Evolutionary conservation across 2,888 invertebrate genomes (phyloP).

Genomic region (Cantharis flavilabris): DNA sequence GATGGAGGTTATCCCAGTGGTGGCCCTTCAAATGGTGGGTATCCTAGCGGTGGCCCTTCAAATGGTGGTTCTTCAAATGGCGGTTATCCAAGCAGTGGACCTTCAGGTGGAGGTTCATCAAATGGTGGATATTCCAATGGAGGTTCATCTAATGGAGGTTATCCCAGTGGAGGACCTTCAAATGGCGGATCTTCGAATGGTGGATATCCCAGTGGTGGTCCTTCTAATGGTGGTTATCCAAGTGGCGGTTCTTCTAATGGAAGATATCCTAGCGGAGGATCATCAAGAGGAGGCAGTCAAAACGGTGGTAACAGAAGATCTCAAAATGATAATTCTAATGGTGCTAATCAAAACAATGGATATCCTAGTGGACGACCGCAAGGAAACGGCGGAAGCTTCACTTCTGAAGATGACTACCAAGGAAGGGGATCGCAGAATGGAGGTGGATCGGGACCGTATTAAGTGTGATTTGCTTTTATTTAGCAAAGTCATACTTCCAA

Average conservation of each 20-base stretch:
- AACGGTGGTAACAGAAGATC: slow-evolving; percentile 31
- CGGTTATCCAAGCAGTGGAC: slow-evolving; percentile 37
- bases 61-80: slow-evolving; percentile 28
- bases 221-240: slow-evolving; percentile 32
- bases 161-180: slow-evolving; percentile 31
- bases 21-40: slow-evolving; percentile 29
- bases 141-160: not conserved
- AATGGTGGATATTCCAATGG: slow-evolving; percentile 39
- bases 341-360: slow-evolving; percentile 19
- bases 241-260: slow-evolving; percentile 30
- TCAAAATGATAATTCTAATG: not conserved
- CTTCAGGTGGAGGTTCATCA: not conserved
- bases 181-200: slow-evolving; percentile 33
- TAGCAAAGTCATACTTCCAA: slow-evolving; percentile 16
- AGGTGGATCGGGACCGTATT: slow-evolving; percentile 35
- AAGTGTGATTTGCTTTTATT: slow-evolving; percentile 32
- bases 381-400: slow-evolving; percentile 23
- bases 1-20: slow-evolving; percentile 24
- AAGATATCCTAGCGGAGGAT: slow-evolving; percentile 17
- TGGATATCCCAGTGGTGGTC: slow-evolving; percentile 21
- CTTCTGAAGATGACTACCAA: slow-evolving; percentile 34
- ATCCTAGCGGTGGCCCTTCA: slow-evolving; percentile 42
- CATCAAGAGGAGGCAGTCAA: slow-evolving; percentile 35
- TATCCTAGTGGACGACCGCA: slow-evolving; percentile 32
- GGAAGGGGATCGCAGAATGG: slow-evolving; percentile 30